A percentile compares a stretch with the other conserved stretches of the same genome.
phyloP scores from a whole-genome alignment of 2,888 invertebrate species.

The Cyrtodaria siliqua region DNA sequence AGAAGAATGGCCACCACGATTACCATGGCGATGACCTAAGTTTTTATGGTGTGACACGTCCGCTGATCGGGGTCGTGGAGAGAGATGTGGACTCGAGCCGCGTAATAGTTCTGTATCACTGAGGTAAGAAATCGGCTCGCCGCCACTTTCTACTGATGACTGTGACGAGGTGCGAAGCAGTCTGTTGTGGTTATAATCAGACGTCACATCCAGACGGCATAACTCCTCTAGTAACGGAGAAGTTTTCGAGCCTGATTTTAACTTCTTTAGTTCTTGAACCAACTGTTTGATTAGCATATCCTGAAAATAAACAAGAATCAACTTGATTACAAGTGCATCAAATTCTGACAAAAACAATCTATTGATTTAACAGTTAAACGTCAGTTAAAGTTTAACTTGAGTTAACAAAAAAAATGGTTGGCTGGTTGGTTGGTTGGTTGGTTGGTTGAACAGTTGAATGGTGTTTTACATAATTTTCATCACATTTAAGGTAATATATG shows the following conservation, averaged over 20 bases:
- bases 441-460: no score
- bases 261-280: constrained; percentile 69
- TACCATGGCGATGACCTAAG: constrained; percentile 45
- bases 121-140: constrained; percentile 52
- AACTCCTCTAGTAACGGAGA: constrained; percentile 75
- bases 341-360: no score
- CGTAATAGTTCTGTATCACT: constrained; percentile 61
- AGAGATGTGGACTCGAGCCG: constrained; percentile 35
- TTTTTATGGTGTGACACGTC: constrained; percentile 51
- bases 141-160: constrained; percentile 67
- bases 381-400: no score
- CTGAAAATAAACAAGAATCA: no score
- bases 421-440: no score
- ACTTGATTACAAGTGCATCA: no score
- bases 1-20: constrained; percentile 47
- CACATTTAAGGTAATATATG: no score
- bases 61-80: constrained; percentile 55
- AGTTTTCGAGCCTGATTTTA: constrained; percentile 69
- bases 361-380: no score
- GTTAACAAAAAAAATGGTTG: no score
- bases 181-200: constrained; percentile 74
- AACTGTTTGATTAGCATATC: constrained; percentile 78
- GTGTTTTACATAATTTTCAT: no score
- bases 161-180: constrained; percentile 65
- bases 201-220: constrained; percentile 65